Conservation (phyloP, 1,140 invertebrate species). For the Eumaeus atala region DNA sequence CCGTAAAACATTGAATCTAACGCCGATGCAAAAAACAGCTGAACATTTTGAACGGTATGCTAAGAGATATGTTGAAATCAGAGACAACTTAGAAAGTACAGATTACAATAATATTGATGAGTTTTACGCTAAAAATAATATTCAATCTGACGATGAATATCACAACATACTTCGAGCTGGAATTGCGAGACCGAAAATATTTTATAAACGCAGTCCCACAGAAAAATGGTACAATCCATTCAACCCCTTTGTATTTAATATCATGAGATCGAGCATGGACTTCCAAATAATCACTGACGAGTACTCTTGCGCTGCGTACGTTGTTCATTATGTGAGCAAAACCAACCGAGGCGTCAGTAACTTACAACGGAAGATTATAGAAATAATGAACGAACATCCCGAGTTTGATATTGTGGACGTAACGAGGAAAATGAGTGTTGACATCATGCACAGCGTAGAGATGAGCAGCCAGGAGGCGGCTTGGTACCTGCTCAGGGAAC, state of each 20-base stretch:
- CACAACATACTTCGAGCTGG: slow-evolving; percentile 25
- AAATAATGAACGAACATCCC: slow-evolving; percentile 27
- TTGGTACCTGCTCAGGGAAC: slow-evolving; percentile 30
- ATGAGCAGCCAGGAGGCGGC: slow-evolving; percentile 28
- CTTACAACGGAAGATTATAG: slow-evolving; percentile 28
- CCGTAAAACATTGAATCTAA: slow-evolving; percentile 23
- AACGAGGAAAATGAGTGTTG: slow-evolving; percentile 25
- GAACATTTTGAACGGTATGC: slow-evolving; percentile 12
- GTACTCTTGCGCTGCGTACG: slow-evolving; percentile 27
- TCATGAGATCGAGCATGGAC: slow-evolving; percentile 26
- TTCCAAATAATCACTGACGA: slow-evolving; percentile 28
- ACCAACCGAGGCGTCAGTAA: slow-evolving; percentile 24
- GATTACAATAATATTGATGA: slow-evolving; percentile 23
- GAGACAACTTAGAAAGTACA: slow-evolving; percentile 20
- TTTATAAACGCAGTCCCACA: slow-evolving; percentile 22
- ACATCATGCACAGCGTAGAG: slow-evolving; percentile 23
- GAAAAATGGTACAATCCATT: slow-evolving; percentile 29
- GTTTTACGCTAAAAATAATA: slow-evolving; percentile 27
- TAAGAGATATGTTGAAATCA: slow-evolving; percentile 17
- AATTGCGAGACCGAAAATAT: slow-evolving; percentile 26
- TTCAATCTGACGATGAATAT: slow-evolving; percentile 29
- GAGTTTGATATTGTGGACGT: slow-evolving; percentile 26
- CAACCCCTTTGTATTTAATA: slow-evolving; percentile 25
- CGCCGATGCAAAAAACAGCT: slow-evolving; percentile 20
- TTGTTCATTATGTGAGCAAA: slow-evolving; percentile 29